Evolutionary conservation across 1,140 invertebrate species (phyloP).

Genomic region (Agrilus planipennis): DNA sequence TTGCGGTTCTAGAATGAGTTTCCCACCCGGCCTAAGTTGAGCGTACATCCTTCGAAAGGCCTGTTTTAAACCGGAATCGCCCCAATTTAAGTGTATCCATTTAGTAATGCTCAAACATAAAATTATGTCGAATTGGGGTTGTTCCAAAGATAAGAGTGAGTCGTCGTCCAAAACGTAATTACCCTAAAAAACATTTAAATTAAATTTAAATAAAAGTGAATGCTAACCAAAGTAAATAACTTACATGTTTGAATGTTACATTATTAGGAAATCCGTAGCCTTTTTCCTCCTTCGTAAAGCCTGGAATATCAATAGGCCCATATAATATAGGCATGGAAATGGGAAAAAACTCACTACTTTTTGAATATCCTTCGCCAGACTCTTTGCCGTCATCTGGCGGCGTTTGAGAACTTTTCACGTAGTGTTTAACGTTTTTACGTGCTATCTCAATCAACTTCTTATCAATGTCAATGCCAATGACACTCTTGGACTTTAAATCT

Average conservation of each 20-base stretch:
- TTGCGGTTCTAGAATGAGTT: conserved; percentile 88
- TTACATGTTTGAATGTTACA: conserved; percentile 75
- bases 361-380: neutral
- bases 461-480: conserved; percentile 95
- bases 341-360: conserved; percentile 56
- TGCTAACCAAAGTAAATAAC: conserved; percentile 3
- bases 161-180: conserved; percentile 91
- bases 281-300: conserved; percentile 38
- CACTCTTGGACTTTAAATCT: conserved; percentile 69
- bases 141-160: conserved; percentile 60
- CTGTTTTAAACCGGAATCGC: conserved; percentile 87
- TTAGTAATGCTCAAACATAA: conserved; percentile 93
- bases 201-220: neutral
- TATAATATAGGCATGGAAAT: conserved; percentile 76
- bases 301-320: conserved; percentile 59
- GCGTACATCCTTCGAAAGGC: conserved; percentile 83
- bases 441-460: conserved; percentile 71
- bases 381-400: conserved; percentile 10
- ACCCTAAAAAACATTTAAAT: conserved; percentile 46
- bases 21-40: conserved; percentile 86
- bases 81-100: conserved; percentile 97
- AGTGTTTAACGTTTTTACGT: conserved; percentile 69
- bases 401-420: conserved; percentile 42
- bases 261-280: conserved; percentile 70
- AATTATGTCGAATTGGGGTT: conserved; percentile 88